Evolutionary conservation across 2,888 invertebrate species (phyloP), one percentile per base, ranked within the genome.

Genomic region (Drymonia ruficornis): DNA sequence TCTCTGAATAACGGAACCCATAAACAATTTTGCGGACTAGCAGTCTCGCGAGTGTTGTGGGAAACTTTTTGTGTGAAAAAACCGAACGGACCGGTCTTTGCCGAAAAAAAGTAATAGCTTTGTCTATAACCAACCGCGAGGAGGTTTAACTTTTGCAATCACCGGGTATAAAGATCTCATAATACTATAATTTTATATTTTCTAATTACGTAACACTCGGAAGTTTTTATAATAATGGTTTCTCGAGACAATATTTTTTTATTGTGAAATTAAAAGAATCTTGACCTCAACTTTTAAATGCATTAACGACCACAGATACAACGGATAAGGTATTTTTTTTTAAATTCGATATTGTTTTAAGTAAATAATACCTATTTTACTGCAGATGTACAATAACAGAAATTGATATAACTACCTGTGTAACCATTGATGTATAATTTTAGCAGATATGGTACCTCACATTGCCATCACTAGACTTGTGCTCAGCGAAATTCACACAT

Each of bases 51-150:
- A 19, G 13, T 13, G 43, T 13, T 13, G 19, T 29, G 34, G 34
- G 28, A 9, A 15, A 4, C 31, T 29, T 29, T 40, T 52, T 40
- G 29, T 42, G 13, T 4, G 19, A 40, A 46, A 47, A 52, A 42
- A 52, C 42, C 11, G 31, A 47, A 42, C 18, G 42, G 28, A 49
- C 44, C 44, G 38, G 49, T 16, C 38, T 49, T 13, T 13, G 13
- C 19, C 16, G 12, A 43, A 43, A 43, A 43, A 43, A 43, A 43
- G 19, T 43, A 19, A 43, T 40, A 16, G 15, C 16, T 16, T 40
- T 16, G 40, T 40, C 40, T 40, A 40, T 40, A 15, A 40, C 40
- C 40, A 9, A 40, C 2, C 16, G 40, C 16, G 11, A 40, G 40
- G 34, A 3, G 34, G 40, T 40, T 40, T 40, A 9, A 40, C 6